Conservation (phyloP, 2,888 invertebrate genomes). For the Microctonus hyperodae region DNA sequence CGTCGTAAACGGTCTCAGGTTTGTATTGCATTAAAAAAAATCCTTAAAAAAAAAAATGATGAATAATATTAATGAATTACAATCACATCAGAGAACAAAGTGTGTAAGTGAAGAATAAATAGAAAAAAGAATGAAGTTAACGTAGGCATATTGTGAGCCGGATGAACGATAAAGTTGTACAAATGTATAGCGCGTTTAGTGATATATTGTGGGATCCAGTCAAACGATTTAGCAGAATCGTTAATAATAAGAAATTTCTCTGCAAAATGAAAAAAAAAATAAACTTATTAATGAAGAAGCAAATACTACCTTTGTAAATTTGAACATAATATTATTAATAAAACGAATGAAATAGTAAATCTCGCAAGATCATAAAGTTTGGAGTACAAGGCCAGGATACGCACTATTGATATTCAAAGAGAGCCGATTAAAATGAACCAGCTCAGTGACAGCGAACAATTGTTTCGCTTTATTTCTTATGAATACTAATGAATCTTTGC, state of each 20-base stretch:
- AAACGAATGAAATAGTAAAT: constrained; percentile 21
- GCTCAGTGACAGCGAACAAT: neutral
- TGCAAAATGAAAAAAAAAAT: constrained; percentile 33
- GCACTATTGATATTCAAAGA: neutral
- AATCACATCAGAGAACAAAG: constrained; percentile 10
- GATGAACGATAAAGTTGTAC: constrained; percentile 54
- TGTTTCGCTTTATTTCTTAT: neutral
- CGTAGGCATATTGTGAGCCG: constrained; percentile 1
- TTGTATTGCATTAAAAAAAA: constrained; percentile 6
- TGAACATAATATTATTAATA: constrained; percentile 49
- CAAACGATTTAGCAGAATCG: constrained; percentile 45
- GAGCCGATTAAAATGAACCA: neutral
- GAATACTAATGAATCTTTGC: neutral
- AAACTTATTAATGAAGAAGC: too few species aligned
- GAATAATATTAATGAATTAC: constrained; percentile 4
- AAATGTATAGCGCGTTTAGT: constrained; percentile 60
- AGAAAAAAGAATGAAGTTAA: too few species aligned
- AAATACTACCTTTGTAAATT: constrained; percentile 56
- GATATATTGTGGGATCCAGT: constrained; percentile 51
- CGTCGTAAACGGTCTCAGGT: constrained; percentile 6
- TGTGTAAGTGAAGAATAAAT: neutral
- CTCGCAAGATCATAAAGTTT: neutral
- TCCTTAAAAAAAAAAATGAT: constrained; percentile 5
- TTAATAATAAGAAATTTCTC: constrained; percentile 39
- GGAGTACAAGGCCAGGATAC: constrained; percentile 11